Evolutionary conservation across 2,888 invertebrate species (phyloP), one percentile per base, ranked within the genome.

Genomic region (Allophyes oxyacanthae): DNA sequence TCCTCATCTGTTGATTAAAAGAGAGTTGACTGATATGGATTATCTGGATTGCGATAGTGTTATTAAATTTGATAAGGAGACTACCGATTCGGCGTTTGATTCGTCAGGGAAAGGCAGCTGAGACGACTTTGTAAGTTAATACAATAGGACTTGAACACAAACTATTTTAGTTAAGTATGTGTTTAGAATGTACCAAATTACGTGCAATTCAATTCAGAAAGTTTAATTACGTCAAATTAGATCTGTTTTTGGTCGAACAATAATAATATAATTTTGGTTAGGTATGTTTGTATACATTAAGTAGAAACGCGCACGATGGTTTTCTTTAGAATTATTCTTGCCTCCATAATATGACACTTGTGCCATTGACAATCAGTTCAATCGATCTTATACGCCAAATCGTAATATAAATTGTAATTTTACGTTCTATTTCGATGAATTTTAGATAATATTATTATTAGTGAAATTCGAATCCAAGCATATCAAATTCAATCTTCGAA

Each of bases 21-120:
- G 90, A 3, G 85, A 91, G 45, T 64, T 94, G 65, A 86, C 86
- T 0, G 86, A 89, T 52, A 84, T 81, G 77, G 94, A 94, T 57
- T 94, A 93, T 79, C 79, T 94, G 43, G 88, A 89, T 15, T 87
- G 86, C 32, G 84, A 86, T 1, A 85, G 79, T 51, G 61, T 79
- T 1, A 64, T 92, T 0, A 82, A 79, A n/a, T 88, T 74, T 74
- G 85, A 87, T 8, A 81, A 74, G 15, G 89, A 89, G 25, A 78
- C 64, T 3, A 64, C 53, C 10, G 63, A 61, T 34, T 79, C 84
- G 0, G 75, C 78, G 5, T 71, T 77, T 0, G 81, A 80, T 49
- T 77, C 77, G 2, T 73, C 72, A 0, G 77, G 75, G 0, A 68
- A 68, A 30, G 63, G 56, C 11, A 82, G 84, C 50, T 86, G 84